phyloP scores from a whole-genome alignment of 2,888 invertebrate species.

The Eustalomyia histrio region DNA sequence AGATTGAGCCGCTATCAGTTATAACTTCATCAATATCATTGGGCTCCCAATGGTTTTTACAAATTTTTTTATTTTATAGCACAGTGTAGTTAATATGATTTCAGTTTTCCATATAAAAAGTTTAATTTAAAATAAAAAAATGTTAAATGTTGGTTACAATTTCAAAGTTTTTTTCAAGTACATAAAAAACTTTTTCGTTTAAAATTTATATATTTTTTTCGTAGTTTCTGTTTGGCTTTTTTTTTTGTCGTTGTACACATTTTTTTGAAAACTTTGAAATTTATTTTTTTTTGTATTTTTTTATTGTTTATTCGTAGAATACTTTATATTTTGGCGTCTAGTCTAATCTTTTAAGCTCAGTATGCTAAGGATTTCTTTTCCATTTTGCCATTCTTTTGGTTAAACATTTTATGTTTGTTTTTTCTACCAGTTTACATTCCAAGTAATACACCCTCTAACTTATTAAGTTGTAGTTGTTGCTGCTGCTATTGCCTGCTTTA shows the following conservation, averaged over 20 bases:
- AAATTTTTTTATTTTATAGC: too few relatives aligned
- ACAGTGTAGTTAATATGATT: too few relatives aligned
- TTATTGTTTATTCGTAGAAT: neutral
- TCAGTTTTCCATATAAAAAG: too few relatives aligned
- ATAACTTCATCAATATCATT: too few relatives aligned
- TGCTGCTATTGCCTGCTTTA: neutral
- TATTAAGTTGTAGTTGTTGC: conserved; percentile 17
- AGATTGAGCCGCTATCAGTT: too few relatives aligned
- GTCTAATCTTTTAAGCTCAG: conserved; percentile 60
- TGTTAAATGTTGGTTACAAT: conserved; percentile 44
- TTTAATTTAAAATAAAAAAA: conserved; percentile 33
- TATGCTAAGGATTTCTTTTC: conserved; percentile 29
- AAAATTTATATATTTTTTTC: conserved; percentile 34
- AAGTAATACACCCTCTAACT: conserved; percentile 15
- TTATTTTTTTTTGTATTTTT: conserved; percentile 32
- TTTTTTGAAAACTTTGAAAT: conserved; percentile 41
- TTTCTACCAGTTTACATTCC: neutral
- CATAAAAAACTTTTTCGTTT: conserved; percentile 43
- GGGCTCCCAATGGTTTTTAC: too few relatives aligned
- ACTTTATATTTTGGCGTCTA: conserved; percentile 47
- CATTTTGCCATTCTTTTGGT: conserved; percentile 15
- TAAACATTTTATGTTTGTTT: conserved; percentile 25
- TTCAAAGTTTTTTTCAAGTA: conserved; percentile 42
- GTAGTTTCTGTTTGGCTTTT: neutral
- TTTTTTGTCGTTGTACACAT: conserved; percentile 18